A percentile compares a stretch with the other conserved stretches of the same genome.
Conservation (phyloP, 2,797 vertebrate species). For the Acipenser oxyrinchus region DNA sequence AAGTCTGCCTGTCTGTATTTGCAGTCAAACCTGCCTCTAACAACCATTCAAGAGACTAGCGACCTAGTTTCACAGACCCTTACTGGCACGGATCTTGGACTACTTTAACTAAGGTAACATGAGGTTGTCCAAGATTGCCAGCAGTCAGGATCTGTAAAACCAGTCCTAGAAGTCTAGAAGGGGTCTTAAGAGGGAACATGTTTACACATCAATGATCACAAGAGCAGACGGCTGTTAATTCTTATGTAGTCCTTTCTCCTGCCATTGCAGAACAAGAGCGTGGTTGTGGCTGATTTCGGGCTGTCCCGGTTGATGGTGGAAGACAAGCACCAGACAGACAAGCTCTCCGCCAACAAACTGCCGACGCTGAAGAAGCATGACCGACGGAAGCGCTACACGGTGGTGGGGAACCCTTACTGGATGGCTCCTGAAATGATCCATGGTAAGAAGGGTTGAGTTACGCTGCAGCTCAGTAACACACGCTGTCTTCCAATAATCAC, state of each 20-base stretch:
- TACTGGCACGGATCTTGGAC: too few relatives aligned
- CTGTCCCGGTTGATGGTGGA: constrained; percentile 87
- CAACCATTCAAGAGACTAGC: not conserved
- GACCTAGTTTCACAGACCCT: not conserved
- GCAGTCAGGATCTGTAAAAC: too few relatives aligned
- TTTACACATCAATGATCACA: too few relatives aligned
- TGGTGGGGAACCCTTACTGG: constrained; percentile 98
- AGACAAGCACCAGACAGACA: constrained; percentile 67
- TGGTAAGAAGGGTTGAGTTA: constrained; percentile 50
- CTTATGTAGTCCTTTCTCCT: not conserved
- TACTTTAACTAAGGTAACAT: too few relatives aligned
- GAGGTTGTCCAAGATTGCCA: too few relatives aligned
- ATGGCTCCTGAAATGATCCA: constrained; percentile 99
- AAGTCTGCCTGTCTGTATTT: constrained; percentile 22
- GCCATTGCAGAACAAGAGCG: constrained; percentile 72
- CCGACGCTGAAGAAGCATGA: constrained; percentile 77
- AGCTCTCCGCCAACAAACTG: constrained; percentile 58
- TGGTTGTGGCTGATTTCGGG: constrained; percentile 94
- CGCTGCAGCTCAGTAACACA: too few relatives aligned
- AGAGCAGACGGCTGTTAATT: too few relatives aligned
- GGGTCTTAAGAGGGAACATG: too few relatives aligned
- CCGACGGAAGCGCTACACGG: constrained; percentile 90
- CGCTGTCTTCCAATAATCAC: too few relatives aligned
- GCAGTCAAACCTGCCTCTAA: constrained; percentile 18
- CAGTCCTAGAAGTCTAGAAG: too few relatives aligned